These are phyloP conservation scores for Drosophila littoralis DNA, from an alignment of 1,140 invertebrate species.

Conservation along the genomic window DNA sequence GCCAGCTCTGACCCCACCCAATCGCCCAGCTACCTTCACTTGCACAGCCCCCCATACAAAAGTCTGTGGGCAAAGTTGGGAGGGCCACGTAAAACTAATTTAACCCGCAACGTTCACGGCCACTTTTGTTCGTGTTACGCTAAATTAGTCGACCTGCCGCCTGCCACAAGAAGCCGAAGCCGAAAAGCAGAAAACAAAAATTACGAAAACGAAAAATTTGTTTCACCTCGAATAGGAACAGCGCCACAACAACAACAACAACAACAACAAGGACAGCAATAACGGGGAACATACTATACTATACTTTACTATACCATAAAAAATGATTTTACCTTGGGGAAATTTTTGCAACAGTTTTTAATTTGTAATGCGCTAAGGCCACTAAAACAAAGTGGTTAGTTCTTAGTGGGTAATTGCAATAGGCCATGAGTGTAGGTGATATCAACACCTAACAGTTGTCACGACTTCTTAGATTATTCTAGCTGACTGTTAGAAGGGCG, in stretches of 20 bases:
- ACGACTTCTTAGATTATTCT: not conserved
- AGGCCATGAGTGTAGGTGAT: constrained; percentile 11
- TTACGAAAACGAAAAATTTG: constrained; percentile 33
- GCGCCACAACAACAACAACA: constrained; percentile 8
- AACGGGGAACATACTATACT: constrained; percentile 5
- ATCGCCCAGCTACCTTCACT: not conserved
- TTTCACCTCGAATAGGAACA: constrained; percentile 34
- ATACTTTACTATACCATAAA: constrained; percentile 42
- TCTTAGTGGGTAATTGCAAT: constrained; percentile 42
- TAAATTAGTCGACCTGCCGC: constrained; percentile 76
- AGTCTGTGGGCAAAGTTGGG: constrained; percentile 53
- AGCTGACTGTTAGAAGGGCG: too few relatives aligned
- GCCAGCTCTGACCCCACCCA: not conserved
- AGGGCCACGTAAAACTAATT: constrained; percentile 80
- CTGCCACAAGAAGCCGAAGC: not conserved
- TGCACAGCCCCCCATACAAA: constrained; percentile 10
- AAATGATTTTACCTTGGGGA: constrained; percentile 80
- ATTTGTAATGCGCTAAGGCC: constrained; percentile 72
- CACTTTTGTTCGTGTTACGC: constrained; percentile 79
- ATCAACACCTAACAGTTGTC: constrained; percentile 6
- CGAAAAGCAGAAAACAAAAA: constrained; percentile 22
- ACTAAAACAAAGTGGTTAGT: constrained; percentile 72
- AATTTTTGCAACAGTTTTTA: constrained; percentile 82
- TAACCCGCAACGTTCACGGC: constrained; percentile 75
- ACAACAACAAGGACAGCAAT: not conserved